These are phyloP conservation scores for Heterotilapia buettikoferi DNA, from an alignment of 2,113 vertebrate genomes.

Conservation along the genomic window DNA sequence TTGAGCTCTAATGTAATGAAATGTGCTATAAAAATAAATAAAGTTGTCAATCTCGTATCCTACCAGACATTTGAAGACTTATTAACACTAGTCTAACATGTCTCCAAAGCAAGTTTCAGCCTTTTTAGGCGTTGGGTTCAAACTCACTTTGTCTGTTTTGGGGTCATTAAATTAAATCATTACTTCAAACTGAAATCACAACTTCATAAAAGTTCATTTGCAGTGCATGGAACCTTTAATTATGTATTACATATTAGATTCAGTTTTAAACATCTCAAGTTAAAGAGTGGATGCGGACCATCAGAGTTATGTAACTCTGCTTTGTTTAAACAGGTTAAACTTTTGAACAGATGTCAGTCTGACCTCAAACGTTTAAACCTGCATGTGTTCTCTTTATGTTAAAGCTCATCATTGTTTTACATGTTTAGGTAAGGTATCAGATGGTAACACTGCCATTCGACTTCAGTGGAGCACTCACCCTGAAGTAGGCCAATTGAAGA, in stretches of 20 bases:
- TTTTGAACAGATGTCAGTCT: not conserved
- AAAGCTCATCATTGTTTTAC: not conserved
- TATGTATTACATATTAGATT: not conserved
- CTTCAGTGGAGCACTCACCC: conserved; percentile 68
- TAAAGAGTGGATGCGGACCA: not conserved
- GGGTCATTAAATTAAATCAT: not conserved
- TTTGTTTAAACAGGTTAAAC: not conserved
- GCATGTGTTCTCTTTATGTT: not conserved
- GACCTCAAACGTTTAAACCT: not conserved
- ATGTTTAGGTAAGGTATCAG: not conserved
- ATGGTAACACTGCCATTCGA: not conserved
- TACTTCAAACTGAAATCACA: not conserved
- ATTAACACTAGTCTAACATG: not conserved
- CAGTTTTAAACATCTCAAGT: not conserved
- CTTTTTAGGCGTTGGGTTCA: not conserved
- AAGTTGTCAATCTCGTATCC: not conserved
- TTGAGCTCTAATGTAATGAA: not conserved
- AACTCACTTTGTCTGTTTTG: not conserved
- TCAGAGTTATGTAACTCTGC: not conserved
- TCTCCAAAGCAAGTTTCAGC: not conserved
- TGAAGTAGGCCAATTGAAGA: conserved; percentile 90
- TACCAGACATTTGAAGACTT: not conserved
- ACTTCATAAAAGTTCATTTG: not conserved
- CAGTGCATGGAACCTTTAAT: not conserved
- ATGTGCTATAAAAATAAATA: not conserved